Conservation (phyloP, 2,888 invertebrate species). For the Nebria salina region DNA sequence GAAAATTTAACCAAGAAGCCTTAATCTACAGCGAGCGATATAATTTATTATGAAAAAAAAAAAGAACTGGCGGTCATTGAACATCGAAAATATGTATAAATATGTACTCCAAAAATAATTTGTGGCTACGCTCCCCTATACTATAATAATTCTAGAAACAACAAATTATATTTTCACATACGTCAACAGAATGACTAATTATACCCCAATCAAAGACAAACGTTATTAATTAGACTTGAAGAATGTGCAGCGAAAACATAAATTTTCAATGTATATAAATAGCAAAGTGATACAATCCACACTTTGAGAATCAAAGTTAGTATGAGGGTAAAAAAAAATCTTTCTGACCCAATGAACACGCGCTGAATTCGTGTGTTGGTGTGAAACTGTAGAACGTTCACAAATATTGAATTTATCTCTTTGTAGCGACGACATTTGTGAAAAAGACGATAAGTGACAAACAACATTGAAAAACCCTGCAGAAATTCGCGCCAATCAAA, state of each 20-base stretch:
- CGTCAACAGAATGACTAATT: background rate
- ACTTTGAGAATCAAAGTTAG: background rate
- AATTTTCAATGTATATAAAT: background rate
- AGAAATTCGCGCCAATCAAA: background rate
- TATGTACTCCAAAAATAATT: background rate
- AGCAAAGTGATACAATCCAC: background rate
- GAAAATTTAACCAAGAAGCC: background rate
- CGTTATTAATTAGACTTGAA: background rate
- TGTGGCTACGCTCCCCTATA: background rate
- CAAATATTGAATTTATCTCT: background rate
- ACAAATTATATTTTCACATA: background rate
- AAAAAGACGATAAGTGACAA: background rate
- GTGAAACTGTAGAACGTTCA: background rate
- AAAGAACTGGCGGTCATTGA: background rate
- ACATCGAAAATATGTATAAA: background rate
- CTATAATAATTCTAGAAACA: background rate
- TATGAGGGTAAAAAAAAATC: background rate
- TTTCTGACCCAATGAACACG: background rate
- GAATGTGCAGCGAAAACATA: background rate
- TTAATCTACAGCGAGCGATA: background rate
- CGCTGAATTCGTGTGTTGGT: background rate
- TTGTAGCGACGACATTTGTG: background rate
- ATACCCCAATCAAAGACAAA: constrained; percentile 1
- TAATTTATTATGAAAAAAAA: background rate
- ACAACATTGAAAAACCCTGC: background rate